Base-by-base conservation (phyloP, 1,140 invertebrate species). In the Probaryconus sp. region DNA sequence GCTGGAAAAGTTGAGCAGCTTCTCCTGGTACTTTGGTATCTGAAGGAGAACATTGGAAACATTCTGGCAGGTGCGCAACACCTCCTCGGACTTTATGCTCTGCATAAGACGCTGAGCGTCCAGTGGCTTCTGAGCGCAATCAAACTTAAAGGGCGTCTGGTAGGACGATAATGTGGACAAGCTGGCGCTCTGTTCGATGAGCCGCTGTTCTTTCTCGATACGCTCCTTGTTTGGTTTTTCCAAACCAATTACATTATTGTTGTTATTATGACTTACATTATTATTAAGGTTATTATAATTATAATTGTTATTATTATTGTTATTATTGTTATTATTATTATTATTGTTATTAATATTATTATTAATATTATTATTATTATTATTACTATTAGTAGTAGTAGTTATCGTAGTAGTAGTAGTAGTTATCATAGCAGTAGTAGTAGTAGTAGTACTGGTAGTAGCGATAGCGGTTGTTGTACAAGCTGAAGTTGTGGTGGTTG, bases 11-110 rank as follows among this genome's bases (percentile, higher is more conserved):
- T 85, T 85, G 13, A 86, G 51, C 14, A 86, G 69, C 43, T 85
- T 85, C 60, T 87, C 83, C 43, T 87, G 85, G 37, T 85, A 86
- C 58, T 87, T 86, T 16, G 85, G 85, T 68, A 87, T 87, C 50
- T 87, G 84, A 10, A 85, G 45, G 0, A 86, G 79, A 51, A 86
- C 81, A 47, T 86, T 86, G 0, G 85, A 86, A 0, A 86, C 84
- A 51, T 86, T 86, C 50, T 86, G 85, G 61, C 84, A 86, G 9
- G 83, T 85, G 21, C 84, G 82, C 47, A 87, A 75, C n/a, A 86
- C 79, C 6, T 84, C 79, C 42, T 85, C 82, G 5, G 84, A 86
- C 47, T 85, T 81, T 20, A 86, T 87, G 24, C 80, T 85, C 40
- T 84, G 83, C 53, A 85, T 79, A 17, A 85, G 42, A 10, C 78